Evolutionary conservation across 2,113 vertebrate genomes (phyloP).

Genomic region (Pipra filicauda): DNA sequence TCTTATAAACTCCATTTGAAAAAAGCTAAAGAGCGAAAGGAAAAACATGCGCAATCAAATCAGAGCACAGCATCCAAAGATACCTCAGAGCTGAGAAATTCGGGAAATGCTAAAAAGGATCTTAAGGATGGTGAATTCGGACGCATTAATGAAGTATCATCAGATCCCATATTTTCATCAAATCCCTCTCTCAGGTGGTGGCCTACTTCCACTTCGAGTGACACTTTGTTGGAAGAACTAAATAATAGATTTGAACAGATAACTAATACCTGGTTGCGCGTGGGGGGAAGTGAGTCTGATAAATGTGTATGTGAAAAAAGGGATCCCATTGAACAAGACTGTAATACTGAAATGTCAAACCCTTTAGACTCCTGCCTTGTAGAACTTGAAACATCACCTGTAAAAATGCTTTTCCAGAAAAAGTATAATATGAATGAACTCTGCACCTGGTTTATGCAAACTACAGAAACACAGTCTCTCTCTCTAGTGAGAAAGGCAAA

Average conservation of each 20-base stretch:
- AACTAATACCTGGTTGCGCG: slow-evolving; percentile 89
- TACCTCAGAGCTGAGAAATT: slow-evolving; percentile 52
- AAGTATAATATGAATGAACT: slow-evolving; percentile 89
- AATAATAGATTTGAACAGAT: slow-evolving; percentile 85
- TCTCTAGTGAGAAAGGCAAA: slow-evolving; percentile 90
- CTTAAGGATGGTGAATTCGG: slow-evolving; percentile 59
- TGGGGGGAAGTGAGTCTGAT: slow-evolving; percentile 71
- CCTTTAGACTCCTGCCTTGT: slow-evolving; percentile 74
- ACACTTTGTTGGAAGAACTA: slow-evolving; percentile 85
- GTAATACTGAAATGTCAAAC: slow-evolving; percentile 63
- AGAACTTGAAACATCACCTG: slow-evolving; percentile 80
- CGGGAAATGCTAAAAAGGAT: slow-evolving; percentile 37
- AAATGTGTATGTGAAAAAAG: slow-evolving; percentile 61
- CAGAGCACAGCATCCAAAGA: slow-evolving; percentile 65
- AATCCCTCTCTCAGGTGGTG: slow-evolving; percentile 88
- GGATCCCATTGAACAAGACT: slow-evolving; percentile 49
- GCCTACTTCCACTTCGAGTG: slow-evolving; percentile 82
- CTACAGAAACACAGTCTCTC: slow-evolving; percentile 95
- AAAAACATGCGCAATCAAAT: slow-evolving; percentile 68
- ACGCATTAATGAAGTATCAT: slow-evolving; percentile 74
- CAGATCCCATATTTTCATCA: slow-evolving; percentile 83
- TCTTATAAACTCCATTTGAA: slow-evolving; percentile 84
- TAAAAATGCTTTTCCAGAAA: slow-evolving; percentile 91
- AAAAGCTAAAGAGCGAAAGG: slow-evolving; percentile 75
- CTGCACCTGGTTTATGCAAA: slow-evolving; percentile 97